Percentiles rank a stretch among this genome's conserved stretches.
These are phyloP conservation scores for Holcopasites calliopsidis DNA, from an alignment of 1,140 invertebrate genomes.

Conservation along the genomic window DNA sequence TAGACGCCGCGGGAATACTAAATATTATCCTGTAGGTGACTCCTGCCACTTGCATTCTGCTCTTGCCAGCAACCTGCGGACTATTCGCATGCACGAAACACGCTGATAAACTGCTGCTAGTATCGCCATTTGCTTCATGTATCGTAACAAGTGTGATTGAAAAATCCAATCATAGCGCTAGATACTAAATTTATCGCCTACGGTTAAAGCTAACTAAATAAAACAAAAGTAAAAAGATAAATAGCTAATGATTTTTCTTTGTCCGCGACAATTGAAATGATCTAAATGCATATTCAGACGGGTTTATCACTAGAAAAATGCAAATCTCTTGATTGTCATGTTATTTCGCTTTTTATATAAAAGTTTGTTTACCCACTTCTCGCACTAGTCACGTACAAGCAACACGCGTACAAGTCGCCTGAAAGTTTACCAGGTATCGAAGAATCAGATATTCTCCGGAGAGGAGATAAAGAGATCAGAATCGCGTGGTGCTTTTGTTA, in stretches of 20 bases:
- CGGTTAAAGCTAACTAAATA: too few species aligned
- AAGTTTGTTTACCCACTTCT: too few species aligned
- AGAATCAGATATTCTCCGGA: not conserved
- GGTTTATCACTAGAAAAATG: too few species aligned
- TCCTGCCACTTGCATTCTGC: constrained; percentile 55
- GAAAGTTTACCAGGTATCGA: not conserved
- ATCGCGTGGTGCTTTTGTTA: constrained; percentile 39
- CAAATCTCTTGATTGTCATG: too few species aligned
- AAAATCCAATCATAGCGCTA: too few species aligned
- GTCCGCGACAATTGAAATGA: too few species aligned
- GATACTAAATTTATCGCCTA: too few species aligned
- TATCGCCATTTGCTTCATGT: constrained; percentile 18
- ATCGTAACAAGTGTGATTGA: not conserved
- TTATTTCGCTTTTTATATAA: too few species aligned
- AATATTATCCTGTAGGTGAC: constrained; percentile 76
- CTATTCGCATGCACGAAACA: constrained; percentile 38
- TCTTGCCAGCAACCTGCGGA: constrained; percentile 47
- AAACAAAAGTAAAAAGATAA: too few species aligned
- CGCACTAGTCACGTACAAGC: too few species aligned
- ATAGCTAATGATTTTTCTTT: too few species aligned
- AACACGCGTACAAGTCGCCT: not conserved
- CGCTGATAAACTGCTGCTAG: constrained; percentile 52
- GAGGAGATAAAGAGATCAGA: constrained; percentile 13
- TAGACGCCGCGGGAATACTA: constrained; percentile 78
- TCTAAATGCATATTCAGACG: too few species aligned